Evolutionary conservation across 2,797 vertebrate species (phyloP).

Genomic region (Sebastiscus tertius): DNA sequence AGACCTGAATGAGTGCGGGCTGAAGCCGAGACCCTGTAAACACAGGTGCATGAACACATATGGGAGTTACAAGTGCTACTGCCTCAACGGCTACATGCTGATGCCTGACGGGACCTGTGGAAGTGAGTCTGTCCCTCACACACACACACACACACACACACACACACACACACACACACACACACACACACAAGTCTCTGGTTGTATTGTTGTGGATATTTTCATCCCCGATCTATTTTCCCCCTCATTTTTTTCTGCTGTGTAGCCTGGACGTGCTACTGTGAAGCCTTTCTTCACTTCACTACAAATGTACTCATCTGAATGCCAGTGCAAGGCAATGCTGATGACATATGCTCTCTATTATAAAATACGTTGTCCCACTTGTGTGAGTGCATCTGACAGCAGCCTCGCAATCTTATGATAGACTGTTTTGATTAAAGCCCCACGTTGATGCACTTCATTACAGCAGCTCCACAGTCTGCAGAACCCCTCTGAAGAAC

Average conservation of each 20-base stretch:
- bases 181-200: too few species aligned
- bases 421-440: constrained; percentile 71
- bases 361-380: constrained; percentile 25
- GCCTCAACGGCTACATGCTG: constrained; percentile 93
- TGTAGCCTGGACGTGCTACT: background rate
- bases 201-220: constrained; percentile 11
- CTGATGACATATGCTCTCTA: constrained; percentile 35
- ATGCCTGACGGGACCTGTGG: constrained; percentile 94
- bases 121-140: constrained; percentile 78
- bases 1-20: constrained; percentile 97
- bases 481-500: constrained; percentile 53
- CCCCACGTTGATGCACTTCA: constrained; percentile 44
- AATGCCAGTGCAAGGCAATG: background rate
- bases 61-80: constrained; percentile 98
- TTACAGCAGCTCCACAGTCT: constrained; percentile 32
- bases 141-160: constrained; percentile 5
- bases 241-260: constrained; percentile 7
- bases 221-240: background rate
- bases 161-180: background rate
- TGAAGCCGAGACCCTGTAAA: constrained; percentile 95
- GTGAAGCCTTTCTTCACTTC: constrained; percentile 4
- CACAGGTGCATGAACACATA: constrained; percentile 97
- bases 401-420: constrained; percentile 51
- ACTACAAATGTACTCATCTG: constrained; percentile 8
- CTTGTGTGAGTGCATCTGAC: constrained; percentile 39